Evolutionary conservation across 1,140 invertebrate species (phyloP).

Genomic region (Apocrypta bakeri): DNA sequence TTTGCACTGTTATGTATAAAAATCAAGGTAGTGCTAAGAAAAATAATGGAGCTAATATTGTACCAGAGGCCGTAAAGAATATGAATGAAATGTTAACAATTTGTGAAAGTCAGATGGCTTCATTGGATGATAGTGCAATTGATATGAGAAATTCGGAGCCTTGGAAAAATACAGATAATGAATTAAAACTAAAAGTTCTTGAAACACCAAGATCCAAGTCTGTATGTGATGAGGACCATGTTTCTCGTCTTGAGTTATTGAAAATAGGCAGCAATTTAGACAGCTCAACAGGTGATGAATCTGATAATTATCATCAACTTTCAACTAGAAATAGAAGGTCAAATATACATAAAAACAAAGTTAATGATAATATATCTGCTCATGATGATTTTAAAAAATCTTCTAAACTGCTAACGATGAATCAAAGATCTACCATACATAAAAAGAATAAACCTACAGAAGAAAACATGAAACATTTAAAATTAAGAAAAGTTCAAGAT

Average conservation of each 20-base stretch:
- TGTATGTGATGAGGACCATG: conserved; percentile 26
- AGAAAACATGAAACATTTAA: too few relatives aligned
- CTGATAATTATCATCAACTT: neutral
- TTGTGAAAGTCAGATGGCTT: conserved; percentile 60
- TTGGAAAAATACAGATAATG: conserved; percentile 38
- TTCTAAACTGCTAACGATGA: neutral
- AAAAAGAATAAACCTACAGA: neutral
- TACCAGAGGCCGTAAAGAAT: conserved; percentile 40
- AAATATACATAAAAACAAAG: neutral
- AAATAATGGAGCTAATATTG: conserved; percentile 15
- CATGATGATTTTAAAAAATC: neutral
- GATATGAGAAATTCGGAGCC: conserved; percentile 44
- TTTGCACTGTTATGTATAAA: conserved; percentile 55
- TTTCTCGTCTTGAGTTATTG: neutral
- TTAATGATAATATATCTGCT: neutral
- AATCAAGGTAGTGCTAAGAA: conserved; percentile 20
- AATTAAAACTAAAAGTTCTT: neutral
- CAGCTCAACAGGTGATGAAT: neutral
- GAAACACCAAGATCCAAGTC: conserved; percentile 32
- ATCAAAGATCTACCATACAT: neutral
- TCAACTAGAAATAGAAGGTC: neutral
- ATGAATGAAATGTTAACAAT: conserved; percentile 50
- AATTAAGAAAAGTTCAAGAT: neutral
- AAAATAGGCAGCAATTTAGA: too few relatives aligned
- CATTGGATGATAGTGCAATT: conserved; percentile 48